These are phyloP conservation scores for Tapirus terrestris DNA, from an alignment of 2,113 vertebrate genomes.

Conservation along the genomic window DNA sequence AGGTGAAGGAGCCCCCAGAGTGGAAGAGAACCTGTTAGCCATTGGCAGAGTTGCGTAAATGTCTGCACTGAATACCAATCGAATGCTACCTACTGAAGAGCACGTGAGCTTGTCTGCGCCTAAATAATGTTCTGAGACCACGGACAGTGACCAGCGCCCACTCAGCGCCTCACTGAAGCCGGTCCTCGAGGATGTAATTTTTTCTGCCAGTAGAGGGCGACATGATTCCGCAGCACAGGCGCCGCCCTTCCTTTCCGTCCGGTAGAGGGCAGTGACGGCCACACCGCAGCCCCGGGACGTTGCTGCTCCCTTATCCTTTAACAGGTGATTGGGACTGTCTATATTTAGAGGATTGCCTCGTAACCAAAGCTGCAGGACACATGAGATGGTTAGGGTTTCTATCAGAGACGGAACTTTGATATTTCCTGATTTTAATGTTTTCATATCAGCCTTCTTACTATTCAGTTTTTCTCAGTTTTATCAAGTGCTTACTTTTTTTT, in stretches of 20 bases:
- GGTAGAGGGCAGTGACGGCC: constrained; percentile 40
- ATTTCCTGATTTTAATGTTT: neutral
- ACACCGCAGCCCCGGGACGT: fast-evolving
- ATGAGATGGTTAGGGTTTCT: neutral
- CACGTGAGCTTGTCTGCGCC: neutral
- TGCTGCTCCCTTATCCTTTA: neutral
- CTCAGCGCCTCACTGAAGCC: fast-evolving
- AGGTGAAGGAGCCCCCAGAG: neutral
- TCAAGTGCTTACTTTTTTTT: neutral
- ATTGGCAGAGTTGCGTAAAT: neutral
- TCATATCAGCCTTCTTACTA: neutral
- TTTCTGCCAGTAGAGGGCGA: constrained; percentile 56
- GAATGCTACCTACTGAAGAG: neutral
- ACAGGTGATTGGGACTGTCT: constrained; percentile 1
- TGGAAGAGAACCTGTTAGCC: neutral
- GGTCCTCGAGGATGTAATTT: fast-evolving
- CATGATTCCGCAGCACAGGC: neutral
- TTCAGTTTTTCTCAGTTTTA: neutral
- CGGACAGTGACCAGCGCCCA: fast-evolving
- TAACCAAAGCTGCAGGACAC: neutral
- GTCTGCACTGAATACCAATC: neutral
- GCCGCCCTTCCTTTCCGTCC: neutral
- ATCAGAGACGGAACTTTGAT: neutral
- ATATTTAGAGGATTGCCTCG: constrained; percentile 27
- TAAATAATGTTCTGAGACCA: neutral